Evolutionary conservation across 2,888 invertebrate species (phyloP).

Genomic region (Sepioteuthis lessoniana): DNA sequence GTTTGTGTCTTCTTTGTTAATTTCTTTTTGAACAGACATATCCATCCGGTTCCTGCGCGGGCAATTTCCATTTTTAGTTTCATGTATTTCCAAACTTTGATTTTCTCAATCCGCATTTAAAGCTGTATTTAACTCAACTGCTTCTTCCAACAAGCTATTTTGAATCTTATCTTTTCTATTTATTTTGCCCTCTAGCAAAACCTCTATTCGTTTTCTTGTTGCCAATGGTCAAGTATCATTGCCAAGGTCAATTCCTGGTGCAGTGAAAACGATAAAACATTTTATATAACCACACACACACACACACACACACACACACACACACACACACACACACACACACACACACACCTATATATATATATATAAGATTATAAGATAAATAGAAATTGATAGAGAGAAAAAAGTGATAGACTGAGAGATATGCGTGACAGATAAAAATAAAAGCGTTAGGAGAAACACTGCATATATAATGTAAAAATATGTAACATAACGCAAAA

Average conservation of each 20-base stretch:
- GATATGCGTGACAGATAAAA: too few species aligned
- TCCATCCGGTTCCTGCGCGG: accelerated
- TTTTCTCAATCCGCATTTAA: background rate
- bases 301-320: too few species aligned
- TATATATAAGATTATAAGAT: too few species aligned
- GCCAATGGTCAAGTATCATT: background rate
- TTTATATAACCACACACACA: background rate
- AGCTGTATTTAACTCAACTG: background rate
- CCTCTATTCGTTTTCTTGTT: background rate
- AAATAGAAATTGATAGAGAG: too few species aligned
- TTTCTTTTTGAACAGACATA: too few species aligned
- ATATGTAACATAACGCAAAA: too few species aligned
- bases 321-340: too few species aligned
- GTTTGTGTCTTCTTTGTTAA: background rate
- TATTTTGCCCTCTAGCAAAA: background rate
- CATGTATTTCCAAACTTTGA: background rate
- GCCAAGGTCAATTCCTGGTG: background rate
- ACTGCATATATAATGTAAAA: too few species aligned
- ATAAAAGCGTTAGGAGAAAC: too few species aligned
- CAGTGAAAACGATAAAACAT: background rate
- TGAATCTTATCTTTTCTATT: background rate
- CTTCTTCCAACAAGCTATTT: background rate
- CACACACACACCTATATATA: too few species aligned
- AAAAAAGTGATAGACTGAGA: too few species aligned
- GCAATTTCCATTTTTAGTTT: background rate